A percentile compares a stretch with the other conserved stretches of the same genome.
Evolutionary conservation across 1,140 invertebrate genomes (phyloP).

Genomic region (Phymastichus coffea): DNA sequence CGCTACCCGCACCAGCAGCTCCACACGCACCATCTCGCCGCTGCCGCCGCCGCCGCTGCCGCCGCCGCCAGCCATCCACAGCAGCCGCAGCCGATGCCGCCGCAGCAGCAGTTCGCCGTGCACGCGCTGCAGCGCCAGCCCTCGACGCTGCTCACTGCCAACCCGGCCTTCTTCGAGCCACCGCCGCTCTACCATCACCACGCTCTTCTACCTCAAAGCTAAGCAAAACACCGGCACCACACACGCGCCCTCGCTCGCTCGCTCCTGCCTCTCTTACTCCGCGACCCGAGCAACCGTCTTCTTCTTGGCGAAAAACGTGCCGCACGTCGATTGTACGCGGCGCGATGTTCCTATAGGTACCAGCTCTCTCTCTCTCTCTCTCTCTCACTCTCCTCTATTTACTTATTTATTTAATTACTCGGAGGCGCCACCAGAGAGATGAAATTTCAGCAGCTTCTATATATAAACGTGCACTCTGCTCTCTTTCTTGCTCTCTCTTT

Average conservation of each 20-base stretch:
- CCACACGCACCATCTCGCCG: conserved; percentile 13
- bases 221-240: conserved; percentile 32
- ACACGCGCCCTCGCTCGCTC: conserved; percentile 13
- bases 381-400: too few relatives aligned
- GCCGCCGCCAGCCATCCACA: conserved; percentile 41
- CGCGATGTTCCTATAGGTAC: too few relatives aligned
- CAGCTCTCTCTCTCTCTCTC: too few relatives aligned
- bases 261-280: too few relatives aligned
- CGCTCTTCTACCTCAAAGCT: conserved; percentile 47
- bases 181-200: conserved; percentile 47
- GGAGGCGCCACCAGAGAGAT: too few relatives aligned
- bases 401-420: too few relatives aligned
- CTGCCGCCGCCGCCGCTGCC: conserved; percentile 39
- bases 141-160: conserved; percentile 2
- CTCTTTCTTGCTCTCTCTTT: too few relatives aligned
- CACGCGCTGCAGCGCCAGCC: not conserved
- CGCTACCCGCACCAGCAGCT: conserved; percentile 12
- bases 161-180: conserved; percentile 47
- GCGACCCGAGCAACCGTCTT: too few relatives aligned
- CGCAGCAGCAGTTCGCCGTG: not conserved
- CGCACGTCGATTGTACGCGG: too few relatives aligned
- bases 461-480: too few relatives aligned
- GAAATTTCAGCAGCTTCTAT: too few relatives aligned
- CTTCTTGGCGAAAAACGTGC: too few relatives aligned
- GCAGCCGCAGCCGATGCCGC: conserved; percentile 34